These are phyloP conservation scores for Ctenochaetus hawaiiensis DNA, from an alignment of 2,797 vertebrate species.

Conservation along the genomic window DNA sequence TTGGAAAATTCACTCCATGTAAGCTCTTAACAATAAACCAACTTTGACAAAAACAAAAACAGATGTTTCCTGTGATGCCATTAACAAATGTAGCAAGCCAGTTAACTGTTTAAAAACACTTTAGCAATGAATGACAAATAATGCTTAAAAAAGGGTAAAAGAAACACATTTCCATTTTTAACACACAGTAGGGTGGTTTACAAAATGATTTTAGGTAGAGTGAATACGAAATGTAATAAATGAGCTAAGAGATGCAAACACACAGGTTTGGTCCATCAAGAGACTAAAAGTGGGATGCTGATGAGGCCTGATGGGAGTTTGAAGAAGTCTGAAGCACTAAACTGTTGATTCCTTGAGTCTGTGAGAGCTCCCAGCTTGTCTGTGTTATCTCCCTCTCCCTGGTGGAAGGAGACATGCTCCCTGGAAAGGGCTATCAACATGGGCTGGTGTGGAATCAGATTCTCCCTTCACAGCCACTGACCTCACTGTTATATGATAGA, in stretches of 20 bases:
- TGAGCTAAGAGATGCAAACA: constrained; percentile 11
- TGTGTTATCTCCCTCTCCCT: constrained; percentile 66
- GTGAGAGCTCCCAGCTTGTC: constrained; percentile 57
- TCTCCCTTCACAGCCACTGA: constrained; percentile 69
- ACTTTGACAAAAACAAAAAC: too few relatives aligned
- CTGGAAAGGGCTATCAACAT: constrained; percentile 63
- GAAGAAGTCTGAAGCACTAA: constrained; percentile 70
- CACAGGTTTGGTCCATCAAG: constrained; percentile 16
- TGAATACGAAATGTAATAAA: constrained; percentile 3
- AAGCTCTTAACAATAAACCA: too few relatives aligned
- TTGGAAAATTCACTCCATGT: too few relatives aligned
- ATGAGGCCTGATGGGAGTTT: constrained; percentile 67
- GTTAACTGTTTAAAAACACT: too few relatives aligned
- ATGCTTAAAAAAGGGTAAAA: neutral
- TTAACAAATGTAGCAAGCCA: too few relatives aligned
- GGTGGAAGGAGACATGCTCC: constrained; percentile 67
- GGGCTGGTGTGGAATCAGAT: constrained; percentile 71
- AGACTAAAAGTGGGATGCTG: constrained; percentile 7
- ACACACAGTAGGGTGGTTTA: neutral
- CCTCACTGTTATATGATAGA: constrained; percentile 76
- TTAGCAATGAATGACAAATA: too few relatives aligned
- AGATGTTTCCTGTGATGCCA: too few relatives aligned
- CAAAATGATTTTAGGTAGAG: neutral
- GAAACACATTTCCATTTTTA: neutral
- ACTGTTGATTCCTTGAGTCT: constrained; percentile 68